phyloP scores from a whole-genome alignment of 2,888 invertebrate species.

The Sceliomorpha sp. region DNA sequence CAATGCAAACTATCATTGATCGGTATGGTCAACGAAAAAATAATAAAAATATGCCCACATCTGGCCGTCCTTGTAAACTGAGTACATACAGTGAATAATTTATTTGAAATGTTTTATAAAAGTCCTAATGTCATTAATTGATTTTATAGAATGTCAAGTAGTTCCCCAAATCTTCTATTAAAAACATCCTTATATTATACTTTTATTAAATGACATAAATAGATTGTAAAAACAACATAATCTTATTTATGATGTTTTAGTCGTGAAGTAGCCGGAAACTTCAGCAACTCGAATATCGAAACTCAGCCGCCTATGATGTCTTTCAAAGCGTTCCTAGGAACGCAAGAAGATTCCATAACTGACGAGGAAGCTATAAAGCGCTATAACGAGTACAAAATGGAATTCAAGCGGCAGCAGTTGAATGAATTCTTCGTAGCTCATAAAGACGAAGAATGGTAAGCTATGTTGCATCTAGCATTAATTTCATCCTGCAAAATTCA shows the following conservation, averaged over 20 bases:
- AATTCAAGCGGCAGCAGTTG: conserved; percentile 96
- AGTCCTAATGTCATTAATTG: too few relatives aligned
- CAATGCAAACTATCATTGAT: too few relatives aligned
- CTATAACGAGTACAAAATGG: conserved; percentile 98
- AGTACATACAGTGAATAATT: too few relatives aligned
- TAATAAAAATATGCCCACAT: too few relatives aligned
- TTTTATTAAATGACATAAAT: too few relatives aligned
- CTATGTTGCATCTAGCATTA: conserved; percentile 44
- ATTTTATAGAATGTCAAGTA: too few relatives aligned
- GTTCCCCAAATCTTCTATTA: too few relatives aligned
- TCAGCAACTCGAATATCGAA: conserved; percentile 81
- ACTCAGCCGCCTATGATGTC: conserved; percentile 98
- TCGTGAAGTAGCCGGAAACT: conserved; percentile 76
- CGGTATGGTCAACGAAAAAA: too few relatives aligned
- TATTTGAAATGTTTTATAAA: too few relatives aligned
- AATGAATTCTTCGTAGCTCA: conserved; percentile 99
- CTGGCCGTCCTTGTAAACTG: too few relatives aligned
- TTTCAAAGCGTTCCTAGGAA: conserved; percentile 96
- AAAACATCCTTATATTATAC: too few relatives aligned
- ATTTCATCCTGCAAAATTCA: background rate
- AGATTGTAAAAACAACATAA: too few relatives aligned
- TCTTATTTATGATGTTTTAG: conserved; percentile 57
- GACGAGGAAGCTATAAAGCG: conserved; percentile 97
- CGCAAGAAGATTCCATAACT: conserved; percentile 98
- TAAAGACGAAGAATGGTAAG: conserved; percentile 99